Evolutionary conservation across 1,140 invertebrate species (phyloP).

Genomic region (Prorops nasuta): DNA sequence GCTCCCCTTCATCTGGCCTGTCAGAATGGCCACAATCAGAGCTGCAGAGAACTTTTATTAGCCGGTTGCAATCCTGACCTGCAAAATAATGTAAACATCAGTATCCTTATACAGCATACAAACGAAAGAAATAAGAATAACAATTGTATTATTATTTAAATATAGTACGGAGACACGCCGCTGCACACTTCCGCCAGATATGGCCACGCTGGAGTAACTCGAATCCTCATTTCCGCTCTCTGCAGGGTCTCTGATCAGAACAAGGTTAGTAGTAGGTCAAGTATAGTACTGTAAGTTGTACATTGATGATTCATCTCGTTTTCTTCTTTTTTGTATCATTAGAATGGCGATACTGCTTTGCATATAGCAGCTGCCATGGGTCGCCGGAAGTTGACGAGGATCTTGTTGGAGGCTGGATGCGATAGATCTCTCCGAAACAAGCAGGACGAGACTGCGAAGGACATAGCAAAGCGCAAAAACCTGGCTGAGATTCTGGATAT

Average conservation of each 20-base stretch:
- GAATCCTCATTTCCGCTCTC: conserved; percentile 88
- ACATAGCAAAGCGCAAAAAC: conserved; percentile 86
- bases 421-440: conserved; percentile 80
- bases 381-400: conserved; percentile 85
- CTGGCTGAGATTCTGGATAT: conserved; percentile 79
- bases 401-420: conserved; percentile 84
- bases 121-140: too few species aligned
- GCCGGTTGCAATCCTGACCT: conserved; percentile 84
- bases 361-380: conserved; percentile 94
- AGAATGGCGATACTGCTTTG: conserved; percentile 92
- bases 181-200: conserved; percentile 93
- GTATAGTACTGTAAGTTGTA: too few species aligned
- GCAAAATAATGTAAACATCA: conserved; percentile 83
- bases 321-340: too few species aligned
- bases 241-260: conserved; percentile 88
- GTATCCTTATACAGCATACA: too few species aligned
- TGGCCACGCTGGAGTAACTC: conserved; percentile 92
- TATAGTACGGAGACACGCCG: conserved; percentile 92
- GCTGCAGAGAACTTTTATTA: conserved; percentile 82
- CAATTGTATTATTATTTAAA: too few species aligned
- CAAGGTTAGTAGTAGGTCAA: conserved; percentile 67
- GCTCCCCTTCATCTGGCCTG: conserved; percentile 91
- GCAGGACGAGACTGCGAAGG: conserved; percentile 86
- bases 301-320: too few species aligned
- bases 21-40: conserved; percentile 96